Evolutionary conservation across 2,888 invertebrate genomes (phyloP).

Genomic region (Campoplex nolae): DNA sequence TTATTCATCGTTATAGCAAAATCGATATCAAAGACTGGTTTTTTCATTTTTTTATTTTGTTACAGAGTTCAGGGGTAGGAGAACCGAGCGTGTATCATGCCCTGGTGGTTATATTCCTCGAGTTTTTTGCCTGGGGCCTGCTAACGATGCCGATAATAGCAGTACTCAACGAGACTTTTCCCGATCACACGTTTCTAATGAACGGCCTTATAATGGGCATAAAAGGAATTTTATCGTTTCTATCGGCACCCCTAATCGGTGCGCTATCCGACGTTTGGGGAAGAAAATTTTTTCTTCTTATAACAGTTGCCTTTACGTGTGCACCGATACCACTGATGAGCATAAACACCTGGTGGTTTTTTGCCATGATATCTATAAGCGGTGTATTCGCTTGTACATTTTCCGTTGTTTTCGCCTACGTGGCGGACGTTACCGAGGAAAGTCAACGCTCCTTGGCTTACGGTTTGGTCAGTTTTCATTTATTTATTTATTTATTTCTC

Average conservation of each 20-base stretch:
- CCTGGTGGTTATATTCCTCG: constrained; percentile 99
- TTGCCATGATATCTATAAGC: constrained; percentile 99
- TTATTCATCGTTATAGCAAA: neutral
- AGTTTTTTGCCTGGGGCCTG: constrained; percentile 99
- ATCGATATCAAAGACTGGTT: constrained; percentile 2
- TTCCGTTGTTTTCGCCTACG: constrained; percentile 99
- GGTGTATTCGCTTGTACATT: constrained; percentile 99
- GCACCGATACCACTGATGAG: constrained; percentile 99
- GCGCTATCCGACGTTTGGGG: constrained; percentile 99
- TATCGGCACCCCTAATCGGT: constrained; percentile 98
- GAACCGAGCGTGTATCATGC: constrained; percentile 99
- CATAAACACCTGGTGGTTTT: constrained; percentile 99
- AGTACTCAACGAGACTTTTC: constrained; percentile 98
- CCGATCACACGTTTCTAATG: constrained; percentile 99
- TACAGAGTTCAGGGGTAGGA: constrained; percentile 94
- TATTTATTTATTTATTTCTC: neutral
- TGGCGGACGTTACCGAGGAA: constrained; percentile 99
- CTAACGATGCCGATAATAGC: constrained; percentile 98
- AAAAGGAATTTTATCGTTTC: constrained; percentile 98
- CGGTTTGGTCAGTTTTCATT: constrained; percentile 89
- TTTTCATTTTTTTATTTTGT: constrained; percentile 72
- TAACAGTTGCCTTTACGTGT: constrained; percentile 99
- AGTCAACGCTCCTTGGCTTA: constrained; percentile 97
- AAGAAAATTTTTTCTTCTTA: constrained; percentile 97
- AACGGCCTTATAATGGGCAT: constrained; percentile 99